These are phyloP conservation scores for Agrochola lota DNA, from an alignment of 2,888 invertebrate genomes.

Conservation along the genomic window DNA sequence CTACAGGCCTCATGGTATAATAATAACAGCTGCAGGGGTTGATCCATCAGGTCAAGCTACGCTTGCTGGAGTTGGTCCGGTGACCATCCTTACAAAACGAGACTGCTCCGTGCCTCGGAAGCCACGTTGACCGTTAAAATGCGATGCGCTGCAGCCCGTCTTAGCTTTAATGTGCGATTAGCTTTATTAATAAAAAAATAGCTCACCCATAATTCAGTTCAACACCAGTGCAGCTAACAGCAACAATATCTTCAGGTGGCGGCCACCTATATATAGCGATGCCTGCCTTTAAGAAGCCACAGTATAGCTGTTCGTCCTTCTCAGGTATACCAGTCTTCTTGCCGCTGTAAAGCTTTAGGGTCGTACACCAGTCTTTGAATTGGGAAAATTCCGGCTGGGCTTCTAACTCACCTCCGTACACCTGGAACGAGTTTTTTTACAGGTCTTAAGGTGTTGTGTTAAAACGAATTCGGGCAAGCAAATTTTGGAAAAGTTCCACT, in stretches of 20 bases:
- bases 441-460: too few species aligned
- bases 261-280: constrained; percentile 93
- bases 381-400: constrained; percentile 91
- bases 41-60: too few species aligned
- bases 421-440: constrained; percentile 71
- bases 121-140: too few species aligned
- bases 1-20: too few species aligned
- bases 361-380: constrained; percentile 92
- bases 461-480: background rate
- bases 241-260: constrained; percentile 87
- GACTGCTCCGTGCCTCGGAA: too few species aligned
- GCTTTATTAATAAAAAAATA: background rate
- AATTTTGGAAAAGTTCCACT: background rate
- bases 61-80: too few species aligned
- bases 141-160: too few species aligned
- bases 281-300: constrained; percentile 81
- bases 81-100: too few species aligned
- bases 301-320: constrained; percentile 80
- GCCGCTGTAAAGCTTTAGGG: constrained; percentile 91
- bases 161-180: too few species aligned
- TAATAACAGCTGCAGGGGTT: too few species aligned
- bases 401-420: constrained; percentile 93
- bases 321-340: constrained; percentile 86
- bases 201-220: constrained; percentile 89
- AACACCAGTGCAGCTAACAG: constrained; percentile 87